A percentile compares a stretch with the other conserved stretches of the same genome.
phyloP scores from a whole-genome alignment of 2,113 vertebrate genomes.

The Amphilophus citrinellus region DNA sequence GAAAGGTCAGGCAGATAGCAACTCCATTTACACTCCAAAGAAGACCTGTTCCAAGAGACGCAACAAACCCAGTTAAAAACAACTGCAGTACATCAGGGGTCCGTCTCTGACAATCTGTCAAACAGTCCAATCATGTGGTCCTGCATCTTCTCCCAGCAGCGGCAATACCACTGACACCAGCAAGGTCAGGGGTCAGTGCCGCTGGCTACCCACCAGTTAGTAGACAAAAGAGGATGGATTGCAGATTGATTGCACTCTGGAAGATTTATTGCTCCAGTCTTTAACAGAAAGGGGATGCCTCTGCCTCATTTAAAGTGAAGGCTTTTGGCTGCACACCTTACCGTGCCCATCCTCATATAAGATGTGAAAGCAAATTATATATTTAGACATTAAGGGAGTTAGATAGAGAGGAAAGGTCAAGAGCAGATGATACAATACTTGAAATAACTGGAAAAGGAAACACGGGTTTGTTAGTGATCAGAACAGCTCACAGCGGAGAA shows the following conservation, averaged over 20 bases:
- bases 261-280: conserved; percentile 55
- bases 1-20: conserved; percentile 4
- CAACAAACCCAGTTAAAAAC: conserved; percentile 12
- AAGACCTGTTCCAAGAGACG: neutral
- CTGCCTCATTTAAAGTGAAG: conserved; percentile 45
- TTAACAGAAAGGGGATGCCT: conserved; percentile 24
- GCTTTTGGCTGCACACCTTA: conserved; percentile 4
- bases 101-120: conserved; percentile 32
- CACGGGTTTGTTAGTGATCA: neutral
- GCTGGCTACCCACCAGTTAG: conserved; percentile 54
- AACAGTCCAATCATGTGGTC: conserved; percentile 25
- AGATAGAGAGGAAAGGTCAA: neutral
- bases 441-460: conserved; percentile 8
- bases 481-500: neutral
- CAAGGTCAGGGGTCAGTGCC: conserved; percentile 51
- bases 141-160: conserved; percentile 30
- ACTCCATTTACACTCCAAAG: conserved; percentile 8
- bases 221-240: conserved; percentile 28
- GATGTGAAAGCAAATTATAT: conserved; percentile 7
- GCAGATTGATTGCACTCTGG: conserved; percentile 49
- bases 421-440: neutral
- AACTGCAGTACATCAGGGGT: conserved; percentile 13
- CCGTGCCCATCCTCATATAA: neutral
- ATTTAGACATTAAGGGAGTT: conserved; percentile 14
- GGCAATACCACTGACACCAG: conserved; percentile 38